These are phyloP conservation scores for Anthonomus grandis DNA, from an alignment of 1,140 invertebrate species.

Conservation along the genomic window DNA sequence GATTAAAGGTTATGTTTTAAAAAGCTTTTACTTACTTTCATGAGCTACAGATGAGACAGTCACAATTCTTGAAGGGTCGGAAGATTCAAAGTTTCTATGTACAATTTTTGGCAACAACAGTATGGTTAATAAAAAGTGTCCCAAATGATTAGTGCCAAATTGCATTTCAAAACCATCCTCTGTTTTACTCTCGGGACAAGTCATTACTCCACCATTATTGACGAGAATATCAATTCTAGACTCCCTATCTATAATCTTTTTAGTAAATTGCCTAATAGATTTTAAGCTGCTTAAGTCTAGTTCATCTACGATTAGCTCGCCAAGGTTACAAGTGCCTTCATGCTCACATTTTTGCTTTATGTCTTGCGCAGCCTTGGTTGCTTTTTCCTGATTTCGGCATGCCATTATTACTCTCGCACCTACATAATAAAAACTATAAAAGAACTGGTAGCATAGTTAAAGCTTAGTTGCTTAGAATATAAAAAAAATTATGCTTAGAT, in stretches of 20 bases:
- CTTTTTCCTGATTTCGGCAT: conserved; percentile 47
- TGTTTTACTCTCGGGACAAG: conserved; percentile 61
- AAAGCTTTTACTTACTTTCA: conserved; percentile 46
- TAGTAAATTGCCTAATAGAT: conserved; percentile 69
- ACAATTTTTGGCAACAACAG: conserved; percentile 65
- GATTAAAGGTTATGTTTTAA: no score
- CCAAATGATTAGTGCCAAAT: conserved; percentile 74
- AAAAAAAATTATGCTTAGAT: neutral
- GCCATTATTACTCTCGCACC: conserved; percentile 51
- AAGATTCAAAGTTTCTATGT: no score
- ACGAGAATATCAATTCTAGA: conserved; percentile 68
- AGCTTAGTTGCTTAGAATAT: no score
- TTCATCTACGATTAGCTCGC: conserved; percentile 58
- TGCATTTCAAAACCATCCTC: conserved; percentile 80
- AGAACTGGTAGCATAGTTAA: no score
- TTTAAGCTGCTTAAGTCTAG: conserved; percentile 70
- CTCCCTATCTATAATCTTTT: conserved; percentile 58
- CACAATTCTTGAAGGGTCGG: conserved; percentile 55
- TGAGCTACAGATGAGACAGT: conserved; percentile 62
- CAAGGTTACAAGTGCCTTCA: conserved; percentile 51
- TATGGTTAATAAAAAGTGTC: conserved; percentile 81
- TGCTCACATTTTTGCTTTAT: conserved; percentile 51
- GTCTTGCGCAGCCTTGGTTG: conserved; percentile 45
- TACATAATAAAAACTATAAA: no score
- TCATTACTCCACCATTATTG: conserved; percentile 80